phyloP scores from a whole-genome alignment of 2,113 vertebrate genomes.

The Notechis scutatus region DNA sequence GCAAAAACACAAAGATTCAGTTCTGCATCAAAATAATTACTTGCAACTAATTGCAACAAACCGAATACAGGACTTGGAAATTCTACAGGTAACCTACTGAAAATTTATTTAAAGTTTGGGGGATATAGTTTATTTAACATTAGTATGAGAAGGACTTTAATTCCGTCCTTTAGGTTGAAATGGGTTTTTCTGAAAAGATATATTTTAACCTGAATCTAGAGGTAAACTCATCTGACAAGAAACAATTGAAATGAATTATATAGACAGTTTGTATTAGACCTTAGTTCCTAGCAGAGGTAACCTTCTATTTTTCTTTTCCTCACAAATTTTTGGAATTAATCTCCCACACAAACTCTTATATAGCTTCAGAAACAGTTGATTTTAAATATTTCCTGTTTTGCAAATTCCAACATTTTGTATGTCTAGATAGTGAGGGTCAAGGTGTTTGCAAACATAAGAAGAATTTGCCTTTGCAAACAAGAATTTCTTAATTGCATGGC shows the following conservation, averaged over 20 bases:
- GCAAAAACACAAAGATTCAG: background rate
- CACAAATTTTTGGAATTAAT: conserved; percentile 52
- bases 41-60: conserved; percentile 22
- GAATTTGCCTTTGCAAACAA: conserved; percentile 64
- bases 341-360: conserved; percentile 68
- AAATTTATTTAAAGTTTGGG: conserved; percentile 48
- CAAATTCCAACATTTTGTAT: conserved; percentile 71
- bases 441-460: conserved; percentile 66
- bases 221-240: conserved; percentile 63
- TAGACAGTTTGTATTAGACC: conserved; percentile 60
- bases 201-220: conserved; percentile 66
- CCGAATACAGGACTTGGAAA: conserved; percentile 17
- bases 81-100: conserved; percentile 30
- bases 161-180: conserved; percentile 56
- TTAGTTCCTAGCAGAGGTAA: conserved; percentile 63
- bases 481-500: conserved; percentile 62
- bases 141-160: conserved; percentile 64
- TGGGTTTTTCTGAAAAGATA: conserved; percentile 61
- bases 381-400: conserved; percentile 69
- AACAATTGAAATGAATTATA: conserved; percentile 67
- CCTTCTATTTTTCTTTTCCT: conserved; percentile 61
- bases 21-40: background rate
- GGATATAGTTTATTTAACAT: conserved; percentile 59
- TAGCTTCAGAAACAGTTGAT: conserved; percentile 52
- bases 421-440: conserved; percentile 70